A percentile compares a stretch with the other conserved stretches of the same genome.
Evolutionary conservation across 2,888 invertebrate species (phyloP).

Genomic region (Linnaemya vulpina): DNA sequence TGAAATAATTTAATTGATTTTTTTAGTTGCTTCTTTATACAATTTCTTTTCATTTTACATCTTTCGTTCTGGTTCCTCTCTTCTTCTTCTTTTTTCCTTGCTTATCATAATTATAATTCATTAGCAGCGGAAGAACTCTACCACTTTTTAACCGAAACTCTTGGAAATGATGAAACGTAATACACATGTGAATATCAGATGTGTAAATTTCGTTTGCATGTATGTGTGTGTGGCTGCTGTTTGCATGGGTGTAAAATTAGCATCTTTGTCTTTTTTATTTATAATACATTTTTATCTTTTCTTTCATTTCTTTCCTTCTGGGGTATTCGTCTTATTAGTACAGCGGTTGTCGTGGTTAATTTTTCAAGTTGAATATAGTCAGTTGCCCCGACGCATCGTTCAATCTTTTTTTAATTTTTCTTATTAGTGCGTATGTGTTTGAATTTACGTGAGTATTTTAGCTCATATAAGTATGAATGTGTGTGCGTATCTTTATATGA

Average conservation of each 20-base stretch:
- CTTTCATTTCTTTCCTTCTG: slow-evolving; percentile 35
- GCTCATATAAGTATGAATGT: not conserved
- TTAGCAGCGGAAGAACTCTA: slow-evolving; percentile 62
- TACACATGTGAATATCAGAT: slow-evolving; percentile 40
- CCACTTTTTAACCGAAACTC: slow-evolving; percentile 48
- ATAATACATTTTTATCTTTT: slow-evolving; percentile 2
- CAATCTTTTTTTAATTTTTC: not conserved
- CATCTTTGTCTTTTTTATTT: slow-evolving; percentile 60
- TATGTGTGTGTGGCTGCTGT: slow-evolving; percentile 33
- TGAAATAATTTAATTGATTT: slow-evolving; percentile 61
- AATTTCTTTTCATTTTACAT: slow-evolving; percentile 20
- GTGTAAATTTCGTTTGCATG: slow-evolving; percentile 8
- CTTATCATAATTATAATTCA: slow-evolving; percentile 70
- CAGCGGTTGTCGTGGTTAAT: slow-evolving; percentile 70
- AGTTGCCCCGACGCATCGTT: slow-evolving; percentile 26
- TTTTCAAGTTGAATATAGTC: slow-evolving; percentile 53
- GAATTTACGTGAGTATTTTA: not conserved
- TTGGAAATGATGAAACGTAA: slow-evolving; percentile 9
- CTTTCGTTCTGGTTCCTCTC: slow-evolving; percentile 11
- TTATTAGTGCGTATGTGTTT: not conserved
- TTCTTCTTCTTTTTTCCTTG: slow-evolving; percentile 32
- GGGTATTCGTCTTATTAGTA: slow-evolving; percentile 67
- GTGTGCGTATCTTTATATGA: not conserved
- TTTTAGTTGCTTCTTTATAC: slow-evolving; percentile 29
- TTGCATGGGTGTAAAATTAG: slow-evolving; percentile 71